Base-by-base conservation (phyloP, 2,888 invertebrate genomes). In the Microplitis manilae region DNA sequence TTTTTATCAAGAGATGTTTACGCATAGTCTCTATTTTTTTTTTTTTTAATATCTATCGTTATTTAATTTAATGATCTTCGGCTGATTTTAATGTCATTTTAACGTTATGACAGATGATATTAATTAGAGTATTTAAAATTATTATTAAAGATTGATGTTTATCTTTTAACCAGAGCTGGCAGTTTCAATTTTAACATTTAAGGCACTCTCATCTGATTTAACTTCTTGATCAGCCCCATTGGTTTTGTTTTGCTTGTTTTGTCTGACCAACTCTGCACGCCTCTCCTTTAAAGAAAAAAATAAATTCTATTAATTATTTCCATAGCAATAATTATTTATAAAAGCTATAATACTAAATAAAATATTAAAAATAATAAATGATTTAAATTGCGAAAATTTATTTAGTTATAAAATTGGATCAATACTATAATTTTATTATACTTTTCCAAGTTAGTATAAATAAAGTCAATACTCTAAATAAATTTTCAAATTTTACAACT, bases 171-270 rank as follows among this genome's bases (percentile, higher is more conserved):
- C 94, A 86, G 95, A 94, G 85, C 93, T 92, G 86, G 94, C 93
- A 86, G 93, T 92, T 85, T 92, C 91, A 81, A 90, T 90, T 84
- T 91, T 90, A 84, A 92, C 81, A 8, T 85, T 85, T 82, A 87
- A 80, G 79, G 79, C 82, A 79, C 81, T 84, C 75, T 89, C 85
- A 61, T 85, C 86, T 17, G 82, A 83, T 78, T 86, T 86, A 50
- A 79, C 91, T 89, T 91, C 91, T 80, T 91, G 91, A 85, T 93
- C 93, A 76, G 92, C 91, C 80, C 92, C 91, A 80, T 93, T 93
- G 86, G 94, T 94, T 92, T 97, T 97, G 91, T 97, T 97, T 92
- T 96, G 96, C 86, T 97, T 97, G 91, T 97, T 97, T 92, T 96
- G 96, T 86, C 97, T 95, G 85, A 97, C 97, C 86, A 95, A 91